Evolutionary conservation across 53 echinoderm and acorn worm species (phyloP), one percentile per base, ranked within the genome.

Genomic region (Temnopleurus reevesii): DNA sequence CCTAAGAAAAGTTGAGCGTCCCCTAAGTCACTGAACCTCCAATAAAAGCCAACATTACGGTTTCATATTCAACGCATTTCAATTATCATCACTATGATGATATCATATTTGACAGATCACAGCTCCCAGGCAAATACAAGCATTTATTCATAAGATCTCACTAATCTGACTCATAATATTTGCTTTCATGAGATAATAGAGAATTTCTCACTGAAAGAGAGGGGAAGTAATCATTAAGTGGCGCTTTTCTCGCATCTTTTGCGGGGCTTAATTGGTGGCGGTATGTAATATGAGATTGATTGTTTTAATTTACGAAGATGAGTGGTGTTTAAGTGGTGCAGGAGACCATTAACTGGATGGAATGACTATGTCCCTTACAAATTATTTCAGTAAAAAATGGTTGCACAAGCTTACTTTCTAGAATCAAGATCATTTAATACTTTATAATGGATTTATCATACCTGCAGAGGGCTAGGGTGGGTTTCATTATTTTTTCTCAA

Each of bases 171-270:
- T 71, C 71, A 71, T 71, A n/a, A n/a, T 43, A 71, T 71, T 71
- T 33, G 63, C 63, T 63, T 8, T 38, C 15, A 38, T 19, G 0
- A n/a, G 23, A 38, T 23, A 10, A 71, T 71, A n/a, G 71, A 41
- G 71, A 66, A 38, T n/a, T n/a, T 66, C 0, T 0, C 35, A 17
- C 17, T 30, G 71, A 66, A 66, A 15, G 38, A 19, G 71, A 63
- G 71, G 65, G 43, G 71, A 71, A 71, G 41, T 71, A 71, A 38
- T 71, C 71, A 71, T 71, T 71, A 71, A 71, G 71, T 41, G 71
- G 38, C 38, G 10, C 23, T 71, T 43, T n/a, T 7, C 21, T 41
- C 1, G 19, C 71, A 5, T 38, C 71, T 71, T 43, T 21, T 71
- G 71, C 41, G 36, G 15, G 36, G 2, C 8, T 41, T 71, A 71